Conservation (phyloP, 2,113 vertebrate genomes). For the Pseudopipra pipra region DNA sequence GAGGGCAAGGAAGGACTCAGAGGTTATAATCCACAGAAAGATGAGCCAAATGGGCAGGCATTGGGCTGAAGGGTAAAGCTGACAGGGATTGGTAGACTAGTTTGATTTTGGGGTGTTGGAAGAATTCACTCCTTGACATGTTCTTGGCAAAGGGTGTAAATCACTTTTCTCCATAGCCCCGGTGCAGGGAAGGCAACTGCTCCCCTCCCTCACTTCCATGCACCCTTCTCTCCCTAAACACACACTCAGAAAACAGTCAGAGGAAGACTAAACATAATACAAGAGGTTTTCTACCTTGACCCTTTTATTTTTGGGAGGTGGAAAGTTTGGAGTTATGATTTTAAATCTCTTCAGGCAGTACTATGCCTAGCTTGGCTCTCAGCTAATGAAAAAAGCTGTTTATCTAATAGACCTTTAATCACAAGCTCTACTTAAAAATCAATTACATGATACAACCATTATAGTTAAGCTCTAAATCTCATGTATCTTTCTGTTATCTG, state of each 20-base stretch:
- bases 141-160: neutral
- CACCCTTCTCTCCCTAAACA: neutral
- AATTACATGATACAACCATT: slow-evolving; percentile 40
- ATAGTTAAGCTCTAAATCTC: slow-evolving; percentile 52
- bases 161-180: neutral
- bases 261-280: neutral
- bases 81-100: neutral
- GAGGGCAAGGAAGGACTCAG: neutral
- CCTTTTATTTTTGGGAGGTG: neutral
- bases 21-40: neutral
- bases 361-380: neutral
- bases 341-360: neutral
- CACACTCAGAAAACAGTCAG: neutral
- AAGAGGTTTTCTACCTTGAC: neutral
- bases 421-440: slow-evolving; percentile 44
- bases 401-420: slow-evolving; percentile 51
- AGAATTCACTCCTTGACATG: neutral
- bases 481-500: slow-evolving; percentile 47
- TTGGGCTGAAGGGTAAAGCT: neutral
- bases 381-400: slow-evolving; percentile 43
- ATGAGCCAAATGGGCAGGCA: neutral
- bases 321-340: neutral
- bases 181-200: neutral
- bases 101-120: neutral
- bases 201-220: neutral